phyloP scores from a whole-genome alignment of 1,140 invertebrate genomes.

The Saxidomus purpurata region DNA sequence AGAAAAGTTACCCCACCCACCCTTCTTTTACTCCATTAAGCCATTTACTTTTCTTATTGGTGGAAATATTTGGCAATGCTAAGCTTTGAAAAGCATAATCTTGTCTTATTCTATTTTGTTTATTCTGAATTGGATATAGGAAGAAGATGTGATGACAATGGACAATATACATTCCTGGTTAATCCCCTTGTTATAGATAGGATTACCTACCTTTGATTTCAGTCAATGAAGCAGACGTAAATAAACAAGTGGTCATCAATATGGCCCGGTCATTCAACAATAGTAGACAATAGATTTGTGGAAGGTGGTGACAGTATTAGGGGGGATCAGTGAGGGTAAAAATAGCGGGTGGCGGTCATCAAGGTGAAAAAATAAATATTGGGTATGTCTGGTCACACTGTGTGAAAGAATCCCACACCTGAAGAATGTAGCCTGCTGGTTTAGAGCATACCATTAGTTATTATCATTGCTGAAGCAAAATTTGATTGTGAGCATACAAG shows the following conservation, averaged over 20 bases:
- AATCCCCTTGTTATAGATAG: slow-evolving; percentile 20
- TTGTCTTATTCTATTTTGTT: no score
- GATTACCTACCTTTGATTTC: neutral
- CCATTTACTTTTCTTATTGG: no score
- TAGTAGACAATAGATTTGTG: neutral
- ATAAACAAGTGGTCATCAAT: slow-evolving; percentile 26
- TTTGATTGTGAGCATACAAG: no score
- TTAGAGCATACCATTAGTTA: no score
- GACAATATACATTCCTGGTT: slow-evolving; percentile 18
- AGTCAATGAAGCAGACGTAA: neutral
- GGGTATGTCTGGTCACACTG: neutral
- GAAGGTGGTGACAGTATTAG: slow-evolving; percentile 17
- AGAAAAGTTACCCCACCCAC: no score
- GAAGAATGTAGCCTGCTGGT: no score
- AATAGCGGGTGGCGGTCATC: neutral
- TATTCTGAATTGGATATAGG: no score
- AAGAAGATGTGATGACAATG: neutral
- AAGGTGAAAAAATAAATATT: neutral
- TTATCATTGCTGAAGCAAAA: no score
- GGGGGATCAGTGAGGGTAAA: neutral
- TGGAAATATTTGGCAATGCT: no score
- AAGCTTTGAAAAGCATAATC: no score
- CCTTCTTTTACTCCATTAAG: no score
- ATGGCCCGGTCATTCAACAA: slow-evolving; percentile 14
- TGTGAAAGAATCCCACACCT: neutral